phyloP scores from a whole-genome alignment of 1,140 invertebrate species.

The Bombus superbus region DNA sequence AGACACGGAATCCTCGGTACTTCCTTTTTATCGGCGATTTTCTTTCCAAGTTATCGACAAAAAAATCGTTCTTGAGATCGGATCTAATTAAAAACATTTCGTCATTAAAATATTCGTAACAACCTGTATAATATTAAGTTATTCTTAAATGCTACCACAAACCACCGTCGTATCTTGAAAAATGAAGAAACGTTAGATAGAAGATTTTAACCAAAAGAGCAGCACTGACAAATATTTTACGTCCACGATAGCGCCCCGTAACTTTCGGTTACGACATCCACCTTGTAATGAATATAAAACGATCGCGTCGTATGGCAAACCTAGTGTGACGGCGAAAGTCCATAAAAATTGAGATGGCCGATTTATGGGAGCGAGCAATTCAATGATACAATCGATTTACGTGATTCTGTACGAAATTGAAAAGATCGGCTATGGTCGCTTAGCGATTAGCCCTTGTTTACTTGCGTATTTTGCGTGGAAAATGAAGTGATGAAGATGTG shows the following conservation, averaged over 20 bases:
- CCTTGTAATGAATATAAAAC: slow-evolving; percentile 31
- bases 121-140: no score
- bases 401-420: neutral
- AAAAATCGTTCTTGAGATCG: no score
- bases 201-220: neutral
- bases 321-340: neutral
- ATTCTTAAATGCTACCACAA: no score
- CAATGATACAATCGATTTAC: slow-evolving; percentile 17
- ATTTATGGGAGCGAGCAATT: slow-evolving; percentile 16
- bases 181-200: neutral
- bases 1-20: neutral
- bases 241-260: neutral
- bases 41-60: neutral
- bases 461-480: neutral
- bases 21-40: slow-evolving; percentile 16
- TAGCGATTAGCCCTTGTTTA: neutral
- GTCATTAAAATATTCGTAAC: no score
- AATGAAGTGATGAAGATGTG: neutral
- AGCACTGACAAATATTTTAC: slow-evolving; percentile 16
- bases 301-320: slow-evolving; percentile 2
- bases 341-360: neutral
- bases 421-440: neutral
- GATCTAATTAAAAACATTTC: no score
- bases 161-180: neutral
- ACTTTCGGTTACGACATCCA: neutral